Evolutionary conservation across 2,888 invertebrate genomes (phyloP).

Genomic region (Caenorhabditis sp.): DNA sequence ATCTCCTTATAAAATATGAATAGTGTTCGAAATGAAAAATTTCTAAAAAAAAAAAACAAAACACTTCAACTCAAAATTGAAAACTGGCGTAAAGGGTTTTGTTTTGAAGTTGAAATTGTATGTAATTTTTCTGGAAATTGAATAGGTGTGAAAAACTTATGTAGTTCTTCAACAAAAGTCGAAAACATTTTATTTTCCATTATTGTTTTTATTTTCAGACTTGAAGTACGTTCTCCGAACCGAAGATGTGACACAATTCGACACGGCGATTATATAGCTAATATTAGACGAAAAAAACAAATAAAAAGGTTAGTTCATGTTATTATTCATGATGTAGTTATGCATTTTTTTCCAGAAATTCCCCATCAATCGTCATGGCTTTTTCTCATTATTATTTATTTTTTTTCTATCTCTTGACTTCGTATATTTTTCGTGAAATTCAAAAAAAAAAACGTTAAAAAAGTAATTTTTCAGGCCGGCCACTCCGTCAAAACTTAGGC

Average conservation of each 20-base stretch:
- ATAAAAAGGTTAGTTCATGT: background rate
- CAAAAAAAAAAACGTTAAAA: constrained; percentile 6
- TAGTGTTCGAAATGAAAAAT: no score
- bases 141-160: no score
- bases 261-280: constrained; percentile 24
- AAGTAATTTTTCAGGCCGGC: constrained; percentile 1
- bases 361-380: background rate
- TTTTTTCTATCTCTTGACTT: background rate
- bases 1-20: no score
- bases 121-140: constrained; percentile 15
- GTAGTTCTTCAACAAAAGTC: no score
- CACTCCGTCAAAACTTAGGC: no score
- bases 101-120: no score
- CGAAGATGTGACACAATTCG: constrained; percentile 32
- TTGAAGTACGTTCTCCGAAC: constrained; percentile 31
- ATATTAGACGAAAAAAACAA: background rate
- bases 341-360: background rate
- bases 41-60: no score
- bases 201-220: no score
- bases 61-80: no score
- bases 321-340: background rate
- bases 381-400: background rate
- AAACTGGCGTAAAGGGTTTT: no score
- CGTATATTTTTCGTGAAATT: background rate
- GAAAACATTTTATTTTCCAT: no score